These are phyloP conservation scores for Rhinella marina DNA, from an alignment of 2,797 vertebrate genomes.

Conservation along the genomic window DNA sequence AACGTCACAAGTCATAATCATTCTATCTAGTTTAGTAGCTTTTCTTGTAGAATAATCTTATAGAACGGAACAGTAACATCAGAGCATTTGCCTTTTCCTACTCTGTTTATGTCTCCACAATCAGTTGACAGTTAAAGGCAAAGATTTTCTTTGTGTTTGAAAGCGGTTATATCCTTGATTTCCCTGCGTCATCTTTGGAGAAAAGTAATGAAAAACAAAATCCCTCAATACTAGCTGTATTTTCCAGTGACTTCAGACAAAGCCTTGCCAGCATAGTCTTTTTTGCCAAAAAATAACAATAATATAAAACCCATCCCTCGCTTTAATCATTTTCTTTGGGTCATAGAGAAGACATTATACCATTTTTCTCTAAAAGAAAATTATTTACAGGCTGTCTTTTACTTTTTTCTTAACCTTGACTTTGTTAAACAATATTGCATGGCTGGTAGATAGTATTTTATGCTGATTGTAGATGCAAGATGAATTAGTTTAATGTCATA, in stretches of 20 bases:
- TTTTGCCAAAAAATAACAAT: conserved; percentile 68
- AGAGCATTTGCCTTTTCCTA: neutral
- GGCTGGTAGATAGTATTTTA: conserved; percentile 2
- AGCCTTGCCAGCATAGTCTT: conserved; percentile 63
- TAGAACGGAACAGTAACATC: neutral
- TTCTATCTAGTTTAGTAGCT: neutral
- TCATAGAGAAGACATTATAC: conserved; percentile 67
- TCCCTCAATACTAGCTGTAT: conserved; percentile 60
- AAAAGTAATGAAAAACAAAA: conserved; percentile 61
- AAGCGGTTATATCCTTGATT: conserved; percentile 58
- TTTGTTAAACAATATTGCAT: conserved; percentile 11
- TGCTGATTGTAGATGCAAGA: neutral
- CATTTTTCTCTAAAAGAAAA: conserved; percentile 67
- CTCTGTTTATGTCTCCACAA: neutral
- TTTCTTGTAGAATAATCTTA: neutral
- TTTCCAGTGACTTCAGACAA: conserved; percentile 68
- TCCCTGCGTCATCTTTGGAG: conserved; percentile 57
- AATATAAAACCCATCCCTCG: conserved; percentile 67
- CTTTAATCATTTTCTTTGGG: conserved; percentile 68
- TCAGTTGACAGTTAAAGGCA: conserved; percentile 18
- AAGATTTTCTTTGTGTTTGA: conserved; percentile 57
- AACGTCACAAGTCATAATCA: neutral
- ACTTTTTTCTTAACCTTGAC: conserved; percentile 10
- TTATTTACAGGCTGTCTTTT: conserved; percentile 62
- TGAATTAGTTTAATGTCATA: neutral